These are phyloP conservation scores for Onychostoma macrolepis DNA, from an alignment of 2,113 vertebrate genomes.

Conservation along the genomic window DNA sequence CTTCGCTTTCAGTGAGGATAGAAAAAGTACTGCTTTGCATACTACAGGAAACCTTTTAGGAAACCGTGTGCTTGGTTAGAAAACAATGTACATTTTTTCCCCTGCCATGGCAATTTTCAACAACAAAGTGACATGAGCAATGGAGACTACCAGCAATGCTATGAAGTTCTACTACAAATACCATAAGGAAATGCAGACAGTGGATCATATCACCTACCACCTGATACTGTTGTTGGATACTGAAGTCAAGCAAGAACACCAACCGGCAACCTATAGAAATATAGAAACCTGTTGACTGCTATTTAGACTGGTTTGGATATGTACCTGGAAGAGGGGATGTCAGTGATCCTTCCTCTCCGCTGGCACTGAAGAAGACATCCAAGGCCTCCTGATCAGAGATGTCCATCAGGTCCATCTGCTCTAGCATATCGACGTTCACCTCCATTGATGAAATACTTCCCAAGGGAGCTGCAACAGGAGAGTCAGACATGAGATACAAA, in stretches of 20 bases:
- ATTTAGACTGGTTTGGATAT: not conserved
- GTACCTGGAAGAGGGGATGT: constrained; percentile 78
- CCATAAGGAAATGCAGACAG: not conserved
- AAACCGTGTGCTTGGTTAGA: not conserved
- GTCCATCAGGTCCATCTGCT: constrained; percentile 92
- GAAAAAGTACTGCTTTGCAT: not conserved
- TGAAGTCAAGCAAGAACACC: not conserved
- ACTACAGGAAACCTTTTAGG: not conserved
- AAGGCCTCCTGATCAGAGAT: constrained; percentile 89
- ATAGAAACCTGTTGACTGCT: not conserved
- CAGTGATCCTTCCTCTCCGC: constrained; percentile 76
- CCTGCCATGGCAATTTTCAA: not conserved
- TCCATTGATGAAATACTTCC: constrained; percentile 98
- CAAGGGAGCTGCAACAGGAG: constrained; percentile 74
- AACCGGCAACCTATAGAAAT: not conserved
- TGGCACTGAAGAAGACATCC: constrained; percentile 90
- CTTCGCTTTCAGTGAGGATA: not conserved
- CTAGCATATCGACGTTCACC: constrained; percentile 93
- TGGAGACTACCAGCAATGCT: not conserved
- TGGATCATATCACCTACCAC: not conserved
- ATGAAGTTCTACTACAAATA: not conserved
- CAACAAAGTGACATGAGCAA: not conserved
- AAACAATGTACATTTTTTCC: not conserved
- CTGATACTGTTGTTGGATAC: not conserved
- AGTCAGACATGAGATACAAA: not conserved